Conservation (phyloP, 1,140 invertebrate genomes). For the Magallana gigas region DNA sequence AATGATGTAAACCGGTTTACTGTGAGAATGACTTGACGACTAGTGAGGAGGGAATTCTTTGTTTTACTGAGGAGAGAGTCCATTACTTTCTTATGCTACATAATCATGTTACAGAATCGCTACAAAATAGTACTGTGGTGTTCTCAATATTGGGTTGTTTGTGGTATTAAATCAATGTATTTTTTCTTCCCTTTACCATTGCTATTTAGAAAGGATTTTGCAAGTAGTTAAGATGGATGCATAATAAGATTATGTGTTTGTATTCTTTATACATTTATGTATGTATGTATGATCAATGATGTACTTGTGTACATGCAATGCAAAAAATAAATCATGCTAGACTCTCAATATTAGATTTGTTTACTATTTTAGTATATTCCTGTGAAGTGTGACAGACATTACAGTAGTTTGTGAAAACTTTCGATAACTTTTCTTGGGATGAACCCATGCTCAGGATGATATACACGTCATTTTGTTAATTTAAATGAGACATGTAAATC, state of each 20-base stretch:
- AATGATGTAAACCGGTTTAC: too few relatives aligned
- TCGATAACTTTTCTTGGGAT: too few relatives aligned
- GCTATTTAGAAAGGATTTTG: background rate
- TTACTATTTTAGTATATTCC: too few relatives aligned
- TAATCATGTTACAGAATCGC: conserved; percentile 1
- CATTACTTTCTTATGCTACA: background rate
- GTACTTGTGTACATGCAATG: conserved; percentile 30
- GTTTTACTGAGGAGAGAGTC: background rate
- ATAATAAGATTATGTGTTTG: conserved; percentile 33
- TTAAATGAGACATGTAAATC: background rate
- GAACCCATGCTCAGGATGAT: too few relatives aligned
- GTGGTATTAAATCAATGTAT: background rate
- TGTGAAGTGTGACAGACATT: too few relatives aligned
- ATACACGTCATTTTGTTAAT: background rate
- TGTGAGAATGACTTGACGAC: too few relatives aligned
- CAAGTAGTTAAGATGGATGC: background rate
- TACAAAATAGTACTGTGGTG: background rate
- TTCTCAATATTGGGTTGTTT: conserved; percentile 16
- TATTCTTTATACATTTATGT: conserved; percentile 5
- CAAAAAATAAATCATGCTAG: conserved; percentile 38
- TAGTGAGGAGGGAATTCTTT: background rate
- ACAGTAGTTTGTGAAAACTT: too few relatives aligned
- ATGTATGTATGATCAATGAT: conserved; percentile 35
- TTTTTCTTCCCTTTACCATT: background rate
- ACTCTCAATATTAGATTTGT: background rate